Conservation (phyloP, 2,888 invertebrate species). For the Agriopis marginaria region DNA sequence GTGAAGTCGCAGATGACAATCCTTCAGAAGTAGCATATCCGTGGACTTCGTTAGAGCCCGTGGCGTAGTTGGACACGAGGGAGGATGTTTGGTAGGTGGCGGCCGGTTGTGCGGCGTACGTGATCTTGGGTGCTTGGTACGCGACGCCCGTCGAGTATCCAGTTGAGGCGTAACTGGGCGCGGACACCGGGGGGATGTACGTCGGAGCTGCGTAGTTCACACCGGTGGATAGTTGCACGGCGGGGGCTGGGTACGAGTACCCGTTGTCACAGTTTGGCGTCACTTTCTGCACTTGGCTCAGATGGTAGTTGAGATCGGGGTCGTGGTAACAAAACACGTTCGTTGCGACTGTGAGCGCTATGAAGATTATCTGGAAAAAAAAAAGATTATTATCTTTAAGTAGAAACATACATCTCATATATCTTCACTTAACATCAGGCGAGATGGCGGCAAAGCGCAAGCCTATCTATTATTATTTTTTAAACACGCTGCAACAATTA, state of each 20-base stretch:
- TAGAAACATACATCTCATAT: background rate
- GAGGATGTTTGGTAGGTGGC: slow-evolving; percentile 57
- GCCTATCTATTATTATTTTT: too few species aligned
- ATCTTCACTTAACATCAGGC: too few species aligned
- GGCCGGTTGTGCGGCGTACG: slow-evolving; percentile 68
- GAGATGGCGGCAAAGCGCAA: too few species aligned
- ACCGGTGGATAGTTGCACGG: slow-evolving; percentile 81
- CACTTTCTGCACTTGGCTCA: slow-evolving; percentile 73
- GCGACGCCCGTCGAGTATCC: slow-evolving; percentile 57
- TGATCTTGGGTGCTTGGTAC: slow-evolving; percentile 66
- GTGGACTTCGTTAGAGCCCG: slow-evolving; percentile 74
- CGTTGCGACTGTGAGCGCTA: slow-evolving; percentile 58
- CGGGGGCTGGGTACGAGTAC: slow-evolving; percentile 85
- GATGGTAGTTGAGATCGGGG: slow-evolving; percentile 80
- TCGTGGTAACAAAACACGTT: slow-evolving; percentile 75
- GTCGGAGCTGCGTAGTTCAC: slow-evolving; percentile 59
- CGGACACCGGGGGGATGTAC: slow-evolving; percentile 48
- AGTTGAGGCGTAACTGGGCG: slow-evolving; percentile 49
- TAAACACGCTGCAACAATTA: background rate
- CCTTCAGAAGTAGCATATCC: slow-evolving; percentile 86
- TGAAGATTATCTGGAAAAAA: slow-evolving; percentile 68
- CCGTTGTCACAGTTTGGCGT: slow-evolving; percentile 72
- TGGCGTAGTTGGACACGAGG: slow-evolving; percentile 57
- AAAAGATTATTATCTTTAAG: slow-evolving; percentile 27
- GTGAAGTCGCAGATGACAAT: slow-evolving; percentile 70